Base-by-base conservation (phyloP, 1,140 invertebrate genomes). In the Anoplolepis gracilipes region DNA sequence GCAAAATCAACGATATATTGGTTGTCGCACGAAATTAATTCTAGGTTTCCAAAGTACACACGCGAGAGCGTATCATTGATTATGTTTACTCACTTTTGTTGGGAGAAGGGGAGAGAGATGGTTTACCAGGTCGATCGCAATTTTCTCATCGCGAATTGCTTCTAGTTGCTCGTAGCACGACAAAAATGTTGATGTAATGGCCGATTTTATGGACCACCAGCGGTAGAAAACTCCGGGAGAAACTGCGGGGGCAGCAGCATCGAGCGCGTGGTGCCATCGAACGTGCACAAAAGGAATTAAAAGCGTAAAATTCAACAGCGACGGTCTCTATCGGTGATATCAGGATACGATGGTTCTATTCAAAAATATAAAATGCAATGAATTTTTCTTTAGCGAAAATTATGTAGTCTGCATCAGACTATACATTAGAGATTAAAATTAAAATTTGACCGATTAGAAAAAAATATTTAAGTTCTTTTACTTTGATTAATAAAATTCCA, bases 151-250 rank as follows among this genome's bases (percentile, higher is more conserved):
- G 72, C 55, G 19, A n/a, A 36, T 6, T 16, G 46, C 65, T 82
- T 62, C 13, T 28, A 78, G 55, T 55, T 64, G 46, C 87, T 78
- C 62, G 67, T 84, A 6, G 57, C 76, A 69, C 85, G 73, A 65
- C 75, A 85, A 88, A 90, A 88, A 93, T 92, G 87, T 92, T 90
- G 88, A 82, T 87, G 89, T 89, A 93, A 93, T 93, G 90, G 92
- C 90, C 82, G 91, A 92, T 85, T 91, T 87, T 87, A 91, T 88
- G 88, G 76, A 64, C 86, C 85, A 92, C 91, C 88, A 91, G 84
- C 55, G 91, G 86, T 86, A 89, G 89, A 92, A 92, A 92, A 84
- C 76, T 88, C 85, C 65, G 72, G 62, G 78, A 85, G 64, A 85
- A 86, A 88, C 69, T 13, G 78, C 53, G 65, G 25, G 67, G 67